Percentiles rank a stretch among this genome's conserved stretches.
Evolutionary conservation across 2,113 vertebrate species (phyloP).

Genomic region (Scomber scombrus): DNA sequence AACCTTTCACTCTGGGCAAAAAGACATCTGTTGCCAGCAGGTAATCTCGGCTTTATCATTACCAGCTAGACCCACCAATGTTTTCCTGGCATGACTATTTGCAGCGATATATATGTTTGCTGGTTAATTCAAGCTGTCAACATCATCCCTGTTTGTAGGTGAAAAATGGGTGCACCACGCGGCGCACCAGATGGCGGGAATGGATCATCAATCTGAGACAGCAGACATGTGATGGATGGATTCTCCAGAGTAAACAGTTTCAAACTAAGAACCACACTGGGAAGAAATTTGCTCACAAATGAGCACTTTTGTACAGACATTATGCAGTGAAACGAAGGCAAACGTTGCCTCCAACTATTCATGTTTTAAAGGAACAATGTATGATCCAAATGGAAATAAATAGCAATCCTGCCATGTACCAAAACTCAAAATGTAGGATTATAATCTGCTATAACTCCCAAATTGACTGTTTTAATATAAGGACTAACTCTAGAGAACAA

Average conservation of each 20-base stretch:
- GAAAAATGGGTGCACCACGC: constrained; percentile 83
- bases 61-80: constrained; percentile 77
- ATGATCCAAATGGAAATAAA: not conserved
- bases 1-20: constrained; percentile 78
- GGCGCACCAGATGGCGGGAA: constrained; percentile 84
- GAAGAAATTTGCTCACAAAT: constrained; percentile 69
- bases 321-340: constrained; percentile 36
- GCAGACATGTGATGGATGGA: constrained; percentile 81
- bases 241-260: constrained; percentile 76
- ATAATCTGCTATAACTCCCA: not conserved
- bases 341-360: not conserved
- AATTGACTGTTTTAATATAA: not conserved
- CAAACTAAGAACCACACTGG: constrained; percentile 72
- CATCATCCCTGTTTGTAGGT: constrained; percentile 81
- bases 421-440: not conserved
- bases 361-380: not conserved
- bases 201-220: constrained; percentile 81
- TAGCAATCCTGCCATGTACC: no score
- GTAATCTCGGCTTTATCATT: constrained; percentile 78
- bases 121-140: constrained; percentile 82
- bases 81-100: constrained; percentile 78
- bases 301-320: constrained; percentile 51
- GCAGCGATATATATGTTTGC: constrained; percentile 82
- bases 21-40: constrained; percentile 86
- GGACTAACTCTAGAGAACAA: not conserved